Evolutionary conservation across 2,797 vertebrate species (phyloP).

Genomic region (Lateolabrax maculatus): DNA sequence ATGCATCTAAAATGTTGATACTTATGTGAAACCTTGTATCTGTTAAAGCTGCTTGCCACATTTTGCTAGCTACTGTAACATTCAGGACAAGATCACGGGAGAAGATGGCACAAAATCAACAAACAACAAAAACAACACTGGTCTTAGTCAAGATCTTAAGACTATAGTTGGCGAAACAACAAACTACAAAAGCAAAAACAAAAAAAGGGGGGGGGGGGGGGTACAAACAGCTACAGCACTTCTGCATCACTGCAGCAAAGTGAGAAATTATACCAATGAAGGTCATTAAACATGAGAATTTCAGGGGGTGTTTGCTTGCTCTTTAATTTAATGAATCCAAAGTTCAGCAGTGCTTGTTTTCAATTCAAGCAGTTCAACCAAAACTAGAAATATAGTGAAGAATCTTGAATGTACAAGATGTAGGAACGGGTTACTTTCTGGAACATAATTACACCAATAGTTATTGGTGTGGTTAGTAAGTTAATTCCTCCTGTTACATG

Average conservation of each 20-base stretch:
- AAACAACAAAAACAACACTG: neutral
- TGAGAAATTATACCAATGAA: too few relatives aligned
- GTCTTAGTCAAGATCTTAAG: neutral
- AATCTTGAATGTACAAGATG: neutral
- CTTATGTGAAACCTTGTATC: constrained; percentile 13
- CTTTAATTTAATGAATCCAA: neutral
- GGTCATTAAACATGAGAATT: neutral
- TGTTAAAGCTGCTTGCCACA: neutral
- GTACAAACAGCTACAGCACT: too few relatives aligned
- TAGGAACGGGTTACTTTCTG: neutral
- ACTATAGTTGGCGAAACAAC: neutral
- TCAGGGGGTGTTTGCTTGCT: neutral
- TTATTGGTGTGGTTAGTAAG: neutral
- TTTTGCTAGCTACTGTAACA: neutral
- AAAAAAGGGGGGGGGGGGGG: too few relatives aligned
- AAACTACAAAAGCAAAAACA: neutral
- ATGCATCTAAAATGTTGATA: neutral
- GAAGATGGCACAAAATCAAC: too few relatives aligned
- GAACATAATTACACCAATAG: neutral
- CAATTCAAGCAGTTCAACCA: neutral
- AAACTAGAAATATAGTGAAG: neutral
- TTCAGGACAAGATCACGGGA: neutral
- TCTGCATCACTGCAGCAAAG: too few relatives aligned
- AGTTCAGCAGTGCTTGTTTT: neutral
- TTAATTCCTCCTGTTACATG: neutral